A percentile compares a stretch with the other conserved stretches of the same genome.
Conservation (phyloP, 2,888 invertebrate species). For the Ormyrus labotus region DNA sequence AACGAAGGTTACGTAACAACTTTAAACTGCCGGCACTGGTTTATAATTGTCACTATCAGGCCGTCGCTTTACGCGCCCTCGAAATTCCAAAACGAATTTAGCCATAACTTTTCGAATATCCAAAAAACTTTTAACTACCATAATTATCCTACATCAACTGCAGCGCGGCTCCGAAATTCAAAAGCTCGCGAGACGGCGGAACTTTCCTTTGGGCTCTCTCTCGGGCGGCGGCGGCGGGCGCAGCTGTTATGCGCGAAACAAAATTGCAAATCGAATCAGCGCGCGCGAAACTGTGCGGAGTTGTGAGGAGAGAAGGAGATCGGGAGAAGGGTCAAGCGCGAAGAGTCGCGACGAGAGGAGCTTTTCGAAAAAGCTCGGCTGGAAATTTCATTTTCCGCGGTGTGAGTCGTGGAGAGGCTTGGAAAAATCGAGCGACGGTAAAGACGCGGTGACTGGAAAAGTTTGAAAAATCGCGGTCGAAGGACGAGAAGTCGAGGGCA, state of each 20-base stretch:
- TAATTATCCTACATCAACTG: slow-evolving; percentile 21
- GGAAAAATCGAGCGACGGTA: slow-evolving; percentile 35
- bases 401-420: slow-evolving; percentile 1
- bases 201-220: slow-evolving; percentile 7
- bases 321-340: slow-evolving; percentile 41
- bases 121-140: slow-evolving; percentile 25
- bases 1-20: too few species aligned
- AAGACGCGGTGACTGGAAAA: background rate
- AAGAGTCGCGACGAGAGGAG: slow-evolving; percentile 30
- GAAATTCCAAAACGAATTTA: too few species aligned
- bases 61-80: too few species aligned
- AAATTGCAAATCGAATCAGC: slow-evolving; percentile 45
- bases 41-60: too few species aligned
- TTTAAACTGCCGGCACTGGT: background rate
- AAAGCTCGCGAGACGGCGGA: slow-evolving; percentile 1
- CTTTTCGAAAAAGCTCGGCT: slow-evolving; percentile 44
- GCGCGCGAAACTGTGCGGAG: background rate
- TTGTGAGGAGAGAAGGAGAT: slow-evolving; percentile 7
- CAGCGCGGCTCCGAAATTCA: background rate
- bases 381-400: slow-evolving; percentile 53
- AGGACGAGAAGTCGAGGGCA: too few species aligned
- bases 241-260: slow-evolving; percentile 16
- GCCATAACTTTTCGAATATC: background rate
- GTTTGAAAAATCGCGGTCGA: slow-evolving; percentile 4
- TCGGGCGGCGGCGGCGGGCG: too few species aligned